These are phyloP conservation scores for Drosophila varians DNA, from an alignment of 1,140 invertebrate species.

Conservation along the genomic window DNA sequence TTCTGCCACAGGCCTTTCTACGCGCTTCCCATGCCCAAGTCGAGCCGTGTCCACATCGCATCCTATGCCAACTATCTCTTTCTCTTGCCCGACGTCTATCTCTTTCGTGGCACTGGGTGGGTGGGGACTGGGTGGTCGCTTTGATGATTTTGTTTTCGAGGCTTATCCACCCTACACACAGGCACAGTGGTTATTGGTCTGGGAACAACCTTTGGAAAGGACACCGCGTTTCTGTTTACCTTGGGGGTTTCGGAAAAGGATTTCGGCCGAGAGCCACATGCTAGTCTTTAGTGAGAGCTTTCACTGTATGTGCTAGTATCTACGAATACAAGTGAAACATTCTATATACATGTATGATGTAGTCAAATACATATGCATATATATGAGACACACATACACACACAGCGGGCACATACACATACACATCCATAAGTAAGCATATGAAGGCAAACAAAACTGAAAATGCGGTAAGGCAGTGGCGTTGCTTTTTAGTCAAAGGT, in stretches of 20 bases:
- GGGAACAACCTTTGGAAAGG: neutral
- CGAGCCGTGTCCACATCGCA: constrained; percentile 31
- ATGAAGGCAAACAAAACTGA: constrained; percentile 80
- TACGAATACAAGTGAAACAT: constrained; percentile 22
- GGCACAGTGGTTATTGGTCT: constrained; percentile 43
- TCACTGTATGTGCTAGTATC: constrained; percentile 65
- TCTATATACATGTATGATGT: constrained; percentile 54
- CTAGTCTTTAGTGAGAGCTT: constrained; percentile 48
- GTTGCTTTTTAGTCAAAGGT: constrained; percentile 5
- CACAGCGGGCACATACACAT: constrained; percentile 30
- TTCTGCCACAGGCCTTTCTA: constrained; percentile 68
- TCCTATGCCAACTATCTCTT: constrained; percentile 35
- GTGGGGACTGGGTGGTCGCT: constrained; percentile 55
- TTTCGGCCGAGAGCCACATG: constrained; percentile 25
- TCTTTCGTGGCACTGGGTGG: constrained; percentile 27
- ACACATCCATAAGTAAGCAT: constrained; percentile 74
- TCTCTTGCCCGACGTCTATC: constrained; percentile 3
- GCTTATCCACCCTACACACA: constrained; percentile 60
- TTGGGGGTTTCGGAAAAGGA: constrained; percentile 26
- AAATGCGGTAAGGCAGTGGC: constrained; percentile 71
- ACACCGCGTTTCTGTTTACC: neutral
- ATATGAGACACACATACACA: constrained; percentile 54
- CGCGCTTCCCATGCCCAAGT: constrained; percentile 59
- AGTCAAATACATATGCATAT: constrained; percentile 70
- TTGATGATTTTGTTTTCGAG: constrained; percentile 75